phyloP scores from a whole-genome alignment of 1,140 invertebrate species.

The Sycophaga agraensis region DNA sequence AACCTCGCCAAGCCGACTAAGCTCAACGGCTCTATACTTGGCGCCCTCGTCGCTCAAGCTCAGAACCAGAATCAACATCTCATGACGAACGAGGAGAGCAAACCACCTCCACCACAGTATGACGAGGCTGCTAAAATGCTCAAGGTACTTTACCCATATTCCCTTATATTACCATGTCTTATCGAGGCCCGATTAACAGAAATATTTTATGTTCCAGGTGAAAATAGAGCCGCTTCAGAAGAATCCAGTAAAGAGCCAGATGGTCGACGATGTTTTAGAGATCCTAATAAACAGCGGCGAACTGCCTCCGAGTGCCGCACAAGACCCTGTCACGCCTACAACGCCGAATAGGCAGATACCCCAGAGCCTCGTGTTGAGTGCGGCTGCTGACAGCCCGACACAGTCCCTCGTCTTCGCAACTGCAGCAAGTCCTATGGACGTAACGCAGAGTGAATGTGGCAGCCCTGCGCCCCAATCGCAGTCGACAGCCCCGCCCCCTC shows the following conservation, averaged over 20 bases:
- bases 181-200: too few species aligned
- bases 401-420: slow-evolving; percentile 49
- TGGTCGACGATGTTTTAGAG: slow-evolving; percentile 93
- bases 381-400: slow-evolving; percentile 45
- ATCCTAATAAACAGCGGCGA: slow-evolving; percentile 93
- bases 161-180: too few species aligned
- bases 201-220: slow-evolving; percentile 35
- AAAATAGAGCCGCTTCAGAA: slow-evolving; percentile 58
- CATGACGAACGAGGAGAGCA: slow-evolving; percentile 52
- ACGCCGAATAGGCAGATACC: slow-evolving; percentile 57
- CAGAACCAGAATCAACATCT: slow-evolving; percentile 51
- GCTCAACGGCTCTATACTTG: slow-evolving; percentile 51
- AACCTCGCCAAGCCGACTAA: slow-evolving; percentile 54
- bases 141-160: slow-evolving; percentile 8
- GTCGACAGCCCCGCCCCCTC: slow-evolving; percentile 52
- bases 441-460: slow-evolving; percentile 47
- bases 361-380: slow-evolving; percentile 52
- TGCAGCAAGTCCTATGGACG: slow-evolving; percentile 49
- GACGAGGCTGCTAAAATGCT: slow-evolving; percentile 69
- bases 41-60: slow-evolving; percentile 52
- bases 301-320: slow-evolving; percentile 82
- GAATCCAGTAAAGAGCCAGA: slow-evolving; percentile 74
- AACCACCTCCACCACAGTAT: slow-evolving; percentile 65
- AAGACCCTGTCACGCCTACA: slow-evolving; percentile 73
- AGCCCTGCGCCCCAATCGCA: slow-evolving; percentile 47